Conservation (phyloP, 2,888 invertebrate species). For the Polydrusus cervinus region DNA sequence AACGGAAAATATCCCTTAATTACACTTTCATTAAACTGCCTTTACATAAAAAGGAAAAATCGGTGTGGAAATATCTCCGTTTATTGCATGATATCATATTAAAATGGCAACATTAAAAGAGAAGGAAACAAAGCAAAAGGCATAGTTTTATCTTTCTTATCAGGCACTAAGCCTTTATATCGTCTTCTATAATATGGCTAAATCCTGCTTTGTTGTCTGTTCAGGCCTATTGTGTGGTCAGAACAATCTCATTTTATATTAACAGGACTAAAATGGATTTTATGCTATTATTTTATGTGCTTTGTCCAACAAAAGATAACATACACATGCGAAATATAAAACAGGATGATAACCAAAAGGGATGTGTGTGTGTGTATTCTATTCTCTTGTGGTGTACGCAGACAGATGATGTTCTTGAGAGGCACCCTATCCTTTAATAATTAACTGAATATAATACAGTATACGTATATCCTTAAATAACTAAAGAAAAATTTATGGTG, state of each 20-base stretch:
- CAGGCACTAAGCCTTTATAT: slow-evolving; percentile 10
- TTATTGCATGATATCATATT: slow-evolving; percentile 15
- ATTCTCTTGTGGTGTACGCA: background rate
- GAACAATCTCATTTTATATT: slow-evolving; percentile 22
- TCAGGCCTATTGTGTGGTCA: slow-evolving; percentile 23
- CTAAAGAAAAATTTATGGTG: too few species aligned
- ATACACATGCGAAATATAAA: slow-evolving; percentile 12
- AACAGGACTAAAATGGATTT: slow-evolving; percentile 16
- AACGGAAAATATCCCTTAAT: too few species aligned
- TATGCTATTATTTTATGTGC: slow-evolving; percentile 11
- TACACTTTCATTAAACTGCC: too few species aligned
- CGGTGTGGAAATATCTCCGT: background rate
- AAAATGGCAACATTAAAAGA: slow-evolving; percentile 12
- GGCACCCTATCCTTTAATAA: too few species aligned
- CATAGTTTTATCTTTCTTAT: slow-evolving; percentile 22
- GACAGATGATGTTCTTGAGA: too few species aligned
- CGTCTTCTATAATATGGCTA: slow-evolving; percentile 20
- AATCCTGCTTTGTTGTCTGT: slow-evolving; percentile 19
- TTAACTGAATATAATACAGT: too few species aligned
- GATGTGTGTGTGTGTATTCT: background rate
- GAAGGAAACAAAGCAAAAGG: slow-evolving; percentile 22
- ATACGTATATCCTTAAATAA: too few species aligned
- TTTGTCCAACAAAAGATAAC: slow-evolving; percentile 16
- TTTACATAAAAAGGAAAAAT: background rate
- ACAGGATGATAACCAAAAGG: background rate